These are phyloP conservation scores for Ennomos fuscantarius DNA, from an alignment of 2,888 invertebrate genomes.

Conservation along the genomic window DNA sequence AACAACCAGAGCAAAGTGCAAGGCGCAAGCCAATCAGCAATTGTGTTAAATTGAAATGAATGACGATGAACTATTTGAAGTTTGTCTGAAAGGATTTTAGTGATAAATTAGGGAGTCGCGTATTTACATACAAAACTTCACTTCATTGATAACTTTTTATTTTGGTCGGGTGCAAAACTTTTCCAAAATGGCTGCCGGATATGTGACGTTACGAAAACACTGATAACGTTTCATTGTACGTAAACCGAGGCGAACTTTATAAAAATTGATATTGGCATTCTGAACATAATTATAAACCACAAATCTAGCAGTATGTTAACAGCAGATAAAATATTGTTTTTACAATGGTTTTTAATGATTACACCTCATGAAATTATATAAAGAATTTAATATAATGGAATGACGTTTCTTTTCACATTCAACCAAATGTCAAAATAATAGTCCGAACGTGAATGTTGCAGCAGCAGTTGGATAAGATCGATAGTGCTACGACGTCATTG, in stretches of 20 bases:
- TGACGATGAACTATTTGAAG: constrained; percentile 51
- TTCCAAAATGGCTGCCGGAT: constrained; percentile 75
- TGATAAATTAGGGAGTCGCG: constrained; percentile 40
- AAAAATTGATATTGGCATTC: neutral
- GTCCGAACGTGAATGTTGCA: constrained; percentile 48
- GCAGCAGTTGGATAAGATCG: constrained; percentile 52
- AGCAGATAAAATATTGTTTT: no score
- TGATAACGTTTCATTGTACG: constrained; percentile 27
- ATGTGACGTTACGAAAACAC: constrained; percentile 59
- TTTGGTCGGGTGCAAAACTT: constrained; percentile 61
- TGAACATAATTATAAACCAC: no score
- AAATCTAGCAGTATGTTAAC: no score
- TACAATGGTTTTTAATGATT: no score
- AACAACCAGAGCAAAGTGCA: constrained; percentile 49
- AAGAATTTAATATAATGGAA: neutral
- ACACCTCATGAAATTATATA: no score
- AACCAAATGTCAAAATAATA: constrained; percentile 11
- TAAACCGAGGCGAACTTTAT: neutral
- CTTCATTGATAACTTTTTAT: constrained; percentile 48
- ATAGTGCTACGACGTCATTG: constrained; percentile 53
- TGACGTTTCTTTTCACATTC: constrained; percentile 51
- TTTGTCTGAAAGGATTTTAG: constrained; percentile 45
- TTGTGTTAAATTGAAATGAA: constrained; percentile 26
- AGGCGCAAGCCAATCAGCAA: constrained; percentile 3
- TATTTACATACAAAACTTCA: constrained; percentile 49